Evolutionary conservation across 2,113 vertebrate genomes (phyloP), one percentile per base, ranked within the genome.

Genomic region (Chaetops frenatus): DNA sequence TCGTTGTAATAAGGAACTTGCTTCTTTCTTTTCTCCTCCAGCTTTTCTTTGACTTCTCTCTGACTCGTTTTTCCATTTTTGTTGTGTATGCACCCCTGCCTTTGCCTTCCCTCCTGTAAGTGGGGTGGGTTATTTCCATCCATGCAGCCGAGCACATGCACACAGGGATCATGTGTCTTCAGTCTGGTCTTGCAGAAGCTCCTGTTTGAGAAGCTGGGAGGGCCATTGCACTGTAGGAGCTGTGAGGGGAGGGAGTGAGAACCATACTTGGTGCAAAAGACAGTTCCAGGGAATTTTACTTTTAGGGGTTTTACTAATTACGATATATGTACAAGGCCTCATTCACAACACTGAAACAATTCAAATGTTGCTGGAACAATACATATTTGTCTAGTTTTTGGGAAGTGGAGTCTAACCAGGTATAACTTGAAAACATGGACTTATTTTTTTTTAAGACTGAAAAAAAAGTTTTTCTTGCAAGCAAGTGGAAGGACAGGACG

Each of bases 141-240:
- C 31, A 25, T 24, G 40, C 2, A 70, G 58, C 38, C 1, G 2
- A 48, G 64, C 31, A 48, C 0, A 1, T 16, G 15, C 40, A 18
- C 12, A 12, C 15, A 80, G 45, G 56, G 56, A 61, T 8, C 15
- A 7, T 8, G 11, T 24, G 14, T 31, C 51, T 42, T 56, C 51
- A 79, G 61, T 33, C 35, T 44, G 12, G 8, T 61, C 31, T 10
- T 66, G 44, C 21, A 89, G 62, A 70, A 67, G 33, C 24, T 73
- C 33, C 42, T 33, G 44, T n/a, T 58, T 45, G 33, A 20, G 7
- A 61, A 27, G 5, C 23, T 42, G 19, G 38, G 22, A 53, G 24
- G 27, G 7, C 35, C 18, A 22, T 20, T 45, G 38, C 14, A 16
- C 4, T 19, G 5, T 10, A 33, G 69, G 19, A 84, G 8, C 19